A percentile compares a stretch with the other conserved stretches of the same genome.
Evolutionary conservation across 2,113 vertebrate genomes (phyloP).

Genomic region (Peucedramus taeniatus): DNA sequence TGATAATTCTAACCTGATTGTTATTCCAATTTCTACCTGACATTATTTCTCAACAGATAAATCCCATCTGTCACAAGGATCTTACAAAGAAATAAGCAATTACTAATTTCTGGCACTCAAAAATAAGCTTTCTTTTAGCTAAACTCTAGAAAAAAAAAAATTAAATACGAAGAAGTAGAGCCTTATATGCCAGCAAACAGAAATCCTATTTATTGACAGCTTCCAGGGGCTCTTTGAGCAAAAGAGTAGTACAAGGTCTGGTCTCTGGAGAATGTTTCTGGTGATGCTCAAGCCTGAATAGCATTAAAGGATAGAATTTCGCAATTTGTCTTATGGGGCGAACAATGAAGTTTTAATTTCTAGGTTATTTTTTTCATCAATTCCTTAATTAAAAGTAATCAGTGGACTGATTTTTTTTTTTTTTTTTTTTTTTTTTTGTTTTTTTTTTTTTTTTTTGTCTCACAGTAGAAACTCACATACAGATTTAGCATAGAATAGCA

Average conservation of each 20-base stretch:
- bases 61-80: not conserved
- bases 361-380: not conserved
- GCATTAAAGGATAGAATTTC: not conserved
- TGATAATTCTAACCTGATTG: not conserved
- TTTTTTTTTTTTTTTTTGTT: not conserved
- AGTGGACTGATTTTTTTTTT: not conserved
- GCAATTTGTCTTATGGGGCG: not conserved
- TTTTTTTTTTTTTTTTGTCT: not conserved
- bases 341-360: constrained; percentile 12
- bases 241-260: not conserved
- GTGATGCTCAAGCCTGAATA: not conserved
- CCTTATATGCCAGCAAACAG: not conserved
- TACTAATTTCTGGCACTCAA: not conserved
- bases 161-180: not conserved
- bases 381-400: constrained; percentile 31
- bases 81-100: not conserved
- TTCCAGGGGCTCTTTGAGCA: not conserved
- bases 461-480: not conserved
- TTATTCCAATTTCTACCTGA: not conserved
- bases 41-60: not conserved
- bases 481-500: not conserved
- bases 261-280: not conserved
- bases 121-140: not conserved
- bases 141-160: not conserved
- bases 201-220: not conserved